phyloP scores from a whole-genome alignment of 1,140 invertebrate genomes.

The Papilio aristodemus region DNA sequence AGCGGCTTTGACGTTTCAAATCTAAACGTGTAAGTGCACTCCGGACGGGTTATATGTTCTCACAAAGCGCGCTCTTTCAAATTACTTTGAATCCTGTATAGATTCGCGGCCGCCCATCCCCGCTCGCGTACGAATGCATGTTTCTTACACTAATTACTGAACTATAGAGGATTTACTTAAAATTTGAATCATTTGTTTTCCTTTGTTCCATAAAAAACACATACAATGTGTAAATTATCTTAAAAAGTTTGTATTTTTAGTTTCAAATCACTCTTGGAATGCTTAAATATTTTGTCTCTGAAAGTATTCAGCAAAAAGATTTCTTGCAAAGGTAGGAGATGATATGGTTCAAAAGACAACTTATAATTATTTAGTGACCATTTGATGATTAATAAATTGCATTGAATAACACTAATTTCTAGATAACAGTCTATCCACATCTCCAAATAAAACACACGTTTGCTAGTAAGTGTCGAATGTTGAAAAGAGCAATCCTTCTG shows the following conservation, averaged over 20 bases:
- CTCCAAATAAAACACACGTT: conserved; percentile 5
- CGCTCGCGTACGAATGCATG: background rate
- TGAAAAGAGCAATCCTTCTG: conserved; percentile 31
- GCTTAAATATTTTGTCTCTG: too few relatives aligned
- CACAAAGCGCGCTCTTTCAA: conserved; percentile 32
- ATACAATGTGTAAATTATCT: too few relatives aligned
- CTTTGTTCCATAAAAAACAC: too few relatives aligned
- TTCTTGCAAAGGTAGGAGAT: too few relatives aligned
- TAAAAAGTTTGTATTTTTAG: too few relatives aligned
- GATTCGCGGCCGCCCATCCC: conserved; percentile 18
- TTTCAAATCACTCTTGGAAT: too few relatives aligned
- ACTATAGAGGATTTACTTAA: conserved; percentile 11
- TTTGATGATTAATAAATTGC: too few relatives aligned
- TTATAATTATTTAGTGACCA: too few relatives aligned
- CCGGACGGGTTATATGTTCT: conserved; percentile 40
- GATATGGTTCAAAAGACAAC: background rate
- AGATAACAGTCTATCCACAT: too few relatives aligned
- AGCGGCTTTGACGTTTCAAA: conserved; percentile 68
- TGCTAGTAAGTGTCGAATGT: conserved; percentile 13
- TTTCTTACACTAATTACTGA: conserved; percentile 19
- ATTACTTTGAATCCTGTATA: conserved; percentile 30
- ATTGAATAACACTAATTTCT: too few relatives aligned
- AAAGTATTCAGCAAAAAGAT: too few relatives aligned
- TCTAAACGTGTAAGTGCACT: conserved; percentile 58
- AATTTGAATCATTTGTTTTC: conserved; percentile 2